Evolutionary conservation across 2,797 vertebrate genomes (phyloP).

Genomic region (Anisognathus igniventris): DNA sequence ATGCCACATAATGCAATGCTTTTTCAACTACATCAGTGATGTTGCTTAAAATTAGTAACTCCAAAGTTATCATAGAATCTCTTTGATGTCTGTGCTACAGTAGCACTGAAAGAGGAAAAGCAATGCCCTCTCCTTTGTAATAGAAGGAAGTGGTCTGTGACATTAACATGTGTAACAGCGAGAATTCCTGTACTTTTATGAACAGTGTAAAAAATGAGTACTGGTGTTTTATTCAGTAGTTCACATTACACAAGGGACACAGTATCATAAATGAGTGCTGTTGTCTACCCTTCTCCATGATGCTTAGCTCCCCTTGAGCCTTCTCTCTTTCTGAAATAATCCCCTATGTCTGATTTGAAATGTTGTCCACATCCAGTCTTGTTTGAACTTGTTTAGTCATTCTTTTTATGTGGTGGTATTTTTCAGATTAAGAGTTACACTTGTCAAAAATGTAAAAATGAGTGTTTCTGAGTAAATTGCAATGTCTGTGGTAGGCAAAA

Average conservation of each 20-base stretch:
- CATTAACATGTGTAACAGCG: accelerated
- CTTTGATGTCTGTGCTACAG: not conserved
- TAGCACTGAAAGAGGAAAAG: not conserved
- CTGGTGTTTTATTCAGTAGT: not conserved
- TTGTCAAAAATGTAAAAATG: not conserved
- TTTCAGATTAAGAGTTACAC: not conserved
- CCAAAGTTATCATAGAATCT: not conserved
- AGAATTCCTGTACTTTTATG: not conserved
- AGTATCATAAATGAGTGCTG: not conserved
- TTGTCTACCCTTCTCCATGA: not conserved
- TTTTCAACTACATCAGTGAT: not conserved
- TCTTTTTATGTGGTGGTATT: not conserved
- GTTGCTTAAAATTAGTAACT: not conserved
- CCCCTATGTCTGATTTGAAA: not conserved
- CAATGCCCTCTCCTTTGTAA: not conserved
- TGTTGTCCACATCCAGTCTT: not conserved
- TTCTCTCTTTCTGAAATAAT: not conserved
- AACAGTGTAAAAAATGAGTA: not conserved
- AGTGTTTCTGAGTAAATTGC: not conserved
- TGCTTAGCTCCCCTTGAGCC: not conserved
- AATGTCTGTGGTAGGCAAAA: not conserved
- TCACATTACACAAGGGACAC: not conserved
- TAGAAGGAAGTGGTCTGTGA: not conserved
- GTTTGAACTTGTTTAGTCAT: not conserved
- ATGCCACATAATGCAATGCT: not conserved